Conservation (phyloP, 2,797 vertebrate species). For the Muraenolepis orangiensis region DNA sequence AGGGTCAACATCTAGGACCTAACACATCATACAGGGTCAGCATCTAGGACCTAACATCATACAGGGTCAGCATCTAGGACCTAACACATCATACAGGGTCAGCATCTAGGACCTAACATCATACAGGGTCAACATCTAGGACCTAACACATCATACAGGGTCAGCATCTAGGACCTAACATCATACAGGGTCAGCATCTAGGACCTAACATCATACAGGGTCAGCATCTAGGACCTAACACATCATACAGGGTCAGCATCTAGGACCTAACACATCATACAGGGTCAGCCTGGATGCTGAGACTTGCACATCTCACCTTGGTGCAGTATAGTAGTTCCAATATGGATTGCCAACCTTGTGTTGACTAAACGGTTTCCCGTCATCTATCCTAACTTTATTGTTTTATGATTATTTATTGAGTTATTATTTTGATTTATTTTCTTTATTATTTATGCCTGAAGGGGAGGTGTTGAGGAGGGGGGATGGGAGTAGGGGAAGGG, state of each 20-base stretch:
- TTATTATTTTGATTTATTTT: too few relatives aligned
- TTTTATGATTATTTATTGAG: too few relatives aligned
- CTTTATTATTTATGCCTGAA: too few relatives aligned
- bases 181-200: conserved; percentile 88
- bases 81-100: not conserved
- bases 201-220: not conserved
- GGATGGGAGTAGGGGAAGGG: too few relatives aligned
- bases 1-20: conserved; percentile 82
- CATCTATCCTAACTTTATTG: too few relatives aligned
- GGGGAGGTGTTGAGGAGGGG: too few relatives aligned
- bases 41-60: too few relatives aligned
- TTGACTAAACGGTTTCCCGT: too few relatives aligned
- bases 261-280: conserved; percentile 37
- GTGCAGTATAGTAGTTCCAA: too few relatives aligned
- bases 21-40: not conserved
- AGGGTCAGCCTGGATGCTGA: not conserved
- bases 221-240: conserved; percentile 64
- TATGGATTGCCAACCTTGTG: too few relatives aligned
- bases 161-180: too few relatives aligned
- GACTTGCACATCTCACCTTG: not conserved
- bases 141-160: not conserved
- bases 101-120: too few relatives aligned
- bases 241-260: conserved; percentile 80
- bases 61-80: conserved; percentile 83
- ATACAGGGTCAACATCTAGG: conserved; percentile 85